Evolutionary conservation across 2,888 invertebrate species (phyloP).

Genomic region (Mythimna impura): DNA sequence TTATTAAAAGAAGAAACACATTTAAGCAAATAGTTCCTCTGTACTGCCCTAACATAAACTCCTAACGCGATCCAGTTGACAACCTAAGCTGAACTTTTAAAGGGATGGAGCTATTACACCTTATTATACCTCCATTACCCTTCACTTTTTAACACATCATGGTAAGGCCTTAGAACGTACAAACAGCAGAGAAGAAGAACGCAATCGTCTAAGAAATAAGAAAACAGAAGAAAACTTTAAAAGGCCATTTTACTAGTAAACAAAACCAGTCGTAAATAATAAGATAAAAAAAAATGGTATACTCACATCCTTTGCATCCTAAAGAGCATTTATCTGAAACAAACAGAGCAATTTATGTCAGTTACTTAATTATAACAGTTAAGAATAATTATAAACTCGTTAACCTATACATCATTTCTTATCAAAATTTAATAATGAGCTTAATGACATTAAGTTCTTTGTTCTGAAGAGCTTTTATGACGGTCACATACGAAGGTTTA

Average conservation of each 20-base stretch:
- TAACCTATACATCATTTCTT: background rate
- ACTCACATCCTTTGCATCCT: conserved; percentile 86
- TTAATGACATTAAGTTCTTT: conserved; percentile 15
- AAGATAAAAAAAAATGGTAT: conserved; percentile 39
- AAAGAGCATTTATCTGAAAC: conserved; percentile 86
- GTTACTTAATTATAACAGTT: conserved; percentile 39
- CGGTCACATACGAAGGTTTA: background rate
- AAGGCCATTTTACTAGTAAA: background rate
- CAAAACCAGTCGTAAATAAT: background rate
- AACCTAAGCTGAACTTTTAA: no score
- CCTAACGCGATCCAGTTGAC: no score
- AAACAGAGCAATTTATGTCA: conserved; percentile 74
- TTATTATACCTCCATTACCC: no score
- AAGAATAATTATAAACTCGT: conserved; percentile 44
- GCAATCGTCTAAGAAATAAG: background rate
- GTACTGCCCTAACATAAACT: no score
- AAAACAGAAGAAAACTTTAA: background rate
- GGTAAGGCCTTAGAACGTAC: no score
- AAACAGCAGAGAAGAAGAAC: background rate
- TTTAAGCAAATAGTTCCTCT: no score
- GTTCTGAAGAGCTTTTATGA: background rate
- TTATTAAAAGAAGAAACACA: no score
- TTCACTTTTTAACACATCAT: no score
- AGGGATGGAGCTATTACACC: no score
- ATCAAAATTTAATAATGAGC: conserved; percentile 36